Evolutionary conservation across 1,140 invertebrate species (phyloP).

Genomic region (Drosophila baimaii): DNA sequence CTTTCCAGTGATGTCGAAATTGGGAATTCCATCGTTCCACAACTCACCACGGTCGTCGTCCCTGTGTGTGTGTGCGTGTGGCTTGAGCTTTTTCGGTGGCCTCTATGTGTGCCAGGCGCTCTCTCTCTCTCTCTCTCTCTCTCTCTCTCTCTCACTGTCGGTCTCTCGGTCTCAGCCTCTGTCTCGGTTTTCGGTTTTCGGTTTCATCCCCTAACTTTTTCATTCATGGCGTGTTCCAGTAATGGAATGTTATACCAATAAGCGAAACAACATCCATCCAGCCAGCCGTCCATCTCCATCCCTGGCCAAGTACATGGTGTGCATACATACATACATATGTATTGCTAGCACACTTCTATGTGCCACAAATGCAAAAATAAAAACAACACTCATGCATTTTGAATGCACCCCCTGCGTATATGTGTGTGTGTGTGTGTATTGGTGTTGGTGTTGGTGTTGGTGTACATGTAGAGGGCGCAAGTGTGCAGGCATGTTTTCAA

Average conservation of each 20-base stretch:
- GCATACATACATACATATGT: conserved; percentile 3
- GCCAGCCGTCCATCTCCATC: conserved; percentile 23
- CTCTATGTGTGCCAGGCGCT: conserved; percentile 17
- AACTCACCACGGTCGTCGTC: conserved; percentile 35
- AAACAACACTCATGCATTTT: conserved; percentile 38
- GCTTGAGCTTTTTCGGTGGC: conserved; percentile 40
- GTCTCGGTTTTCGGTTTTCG: conserved; percentile 14
- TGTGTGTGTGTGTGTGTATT: conserved; percentile 15
- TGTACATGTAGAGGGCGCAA: conserved; percentile 17
- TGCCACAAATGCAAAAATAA: conserved; percentile 22
- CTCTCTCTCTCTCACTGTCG: background rate
- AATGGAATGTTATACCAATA: conserved; percentile 75
- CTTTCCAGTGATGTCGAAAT: conserved; percentile 29
- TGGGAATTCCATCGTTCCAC: conserved; percentile 35
- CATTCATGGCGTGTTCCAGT: conserved; percentile 77
- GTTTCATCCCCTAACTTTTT: conserved; percentile 77
- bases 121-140: conserved; percentile 3
- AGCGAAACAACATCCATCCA: conserved; percentile 44
- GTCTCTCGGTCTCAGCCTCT: conserved; percentile 10
- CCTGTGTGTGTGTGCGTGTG: conserved; percentile 2
- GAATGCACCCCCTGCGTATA: conserved; percentile 26
- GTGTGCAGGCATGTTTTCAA: conserved; percentile 49
- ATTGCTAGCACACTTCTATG: conserved; percentile 20
- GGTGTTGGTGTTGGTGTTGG: conserved; percentile 4
- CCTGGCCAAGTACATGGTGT: conserved; percentile 9